Base-by-base conservation (phyloP, 2,113 vertebrate genomes). In the Pipa parva region DNA sequence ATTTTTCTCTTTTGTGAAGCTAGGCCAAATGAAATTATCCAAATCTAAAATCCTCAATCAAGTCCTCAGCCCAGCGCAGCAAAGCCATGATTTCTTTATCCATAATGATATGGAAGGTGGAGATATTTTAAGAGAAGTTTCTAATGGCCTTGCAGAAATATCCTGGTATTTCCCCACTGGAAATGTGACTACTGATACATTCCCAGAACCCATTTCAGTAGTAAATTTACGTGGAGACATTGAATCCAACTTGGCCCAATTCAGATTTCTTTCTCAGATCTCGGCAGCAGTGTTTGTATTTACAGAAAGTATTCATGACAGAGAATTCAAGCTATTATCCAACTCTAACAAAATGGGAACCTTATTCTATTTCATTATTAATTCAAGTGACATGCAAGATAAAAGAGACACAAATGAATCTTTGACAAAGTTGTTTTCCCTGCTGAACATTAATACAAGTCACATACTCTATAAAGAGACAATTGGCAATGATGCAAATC, bases 81-180 rank as follows among this genome's bases (percentile, higher is more conserved):
- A 88, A 59, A 66, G 82, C 49, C 67, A 50, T 22, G 72, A 81
- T 59, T 78, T 76, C 50, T 93, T 92, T 66, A 31, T 92, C 26
- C 85, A 92, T 72, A 73, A 66, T 5, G 83, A 78, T 2, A 74
- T 77, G 61, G 73, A 84, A 15, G 66, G 71, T 72, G 84, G 77
- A 0, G 63, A 78, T 24, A 33, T 83, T 10, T 81, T 81, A 2
- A 75, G 80, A 48, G 82, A 74, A 72, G 83, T 92, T 24, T 80
- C 87, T 1, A 78, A 87, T 54, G 92, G 92, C 2, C 61, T 94
- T 12, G 79, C 91, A 5, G 90, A 92, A 66, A 72, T 91, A 3
- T 75, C 78, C 2, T 92, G 90, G 89, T 83, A 73, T 77, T 77
- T 89, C 46, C 86, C 89, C 17, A 75, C 1, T 0, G 80, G 1